These are phyloP conservation scores for Psylliodes chrysocephalus DNA, from an alignment of 2,888 invertebrate species.

Conservation along the genomic window DNA sequence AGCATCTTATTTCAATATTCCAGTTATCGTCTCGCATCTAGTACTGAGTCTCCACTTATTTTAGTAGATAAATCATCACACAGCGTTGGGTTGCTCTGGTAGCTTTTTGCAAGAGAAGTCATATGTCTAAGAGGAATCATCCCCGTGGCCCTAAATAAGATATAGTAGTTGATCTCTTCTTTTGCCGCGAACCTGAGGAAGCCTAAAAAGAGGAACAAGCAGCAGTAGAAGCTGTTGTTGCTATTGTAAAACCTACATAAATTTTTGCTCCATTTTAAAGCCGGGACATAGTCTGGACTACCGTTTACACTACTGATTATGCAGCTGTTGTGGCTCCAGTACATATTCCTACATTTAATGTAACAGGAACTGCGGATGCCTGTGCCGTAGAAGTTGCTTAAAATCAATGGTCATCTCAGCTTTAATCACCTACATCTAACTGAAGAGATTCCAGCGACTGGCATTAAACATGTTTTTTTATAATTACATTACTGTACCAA, in stretches of 20 bases:
- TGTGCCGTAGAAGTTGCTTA: conserved; percentile 52
- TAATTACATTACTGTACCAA: conserved; percentile 29
- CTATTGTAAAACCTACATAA: conserved; percentile 57
- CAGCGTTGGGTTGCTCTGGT: conserved; percentile 99
- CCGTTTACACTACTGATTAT: conserved; percentile 69
- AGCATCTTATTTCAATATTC: conserved; percentile 99
- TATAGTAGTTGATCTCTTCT: conserved; percentile 98
- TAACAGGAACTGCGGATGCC: conserved; percentile 60
- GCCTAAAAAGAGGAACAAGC: conserved; percentile 96
- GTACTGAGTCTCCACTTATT: conserved; percentile 96
- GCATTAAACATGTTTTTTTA: conserved; percentile 48
- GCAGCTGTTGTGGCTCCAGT: conserved; percentile 57
- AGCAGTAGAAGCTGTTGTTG: conserved; percentile 77
- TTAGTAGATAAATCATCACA: conserved; percentile 97
- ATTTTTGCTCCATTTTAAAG: conserved; percentile 52
- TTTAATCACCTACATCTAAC: conserved; percentile 63
- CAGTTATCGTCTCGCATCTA: conserved; percentile 98
- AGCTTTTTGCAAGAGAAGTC: conserved; percentile 95
- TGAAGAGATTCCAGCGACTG: conserved; percentile 73
- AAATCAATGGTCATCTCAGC: conserved; percentile 44
- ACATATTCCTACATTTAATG: conserved; percentile 53
- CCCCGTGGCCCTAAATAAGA: conserved; percentile 93
- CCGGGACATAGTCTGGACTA: conserved; percentile 63
- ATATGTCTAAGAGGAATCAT: conserved; percentile 93
- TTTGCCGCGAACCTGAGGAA: conserved; percentile 99